Percentiles rank a stretch among this genome's conserved stretches.
These are phyloP conservation scores for Gerosis bhagava DNA, from an alignment of 2,888 invertebrate genomes.

Conservation along the genomic window DNA sequence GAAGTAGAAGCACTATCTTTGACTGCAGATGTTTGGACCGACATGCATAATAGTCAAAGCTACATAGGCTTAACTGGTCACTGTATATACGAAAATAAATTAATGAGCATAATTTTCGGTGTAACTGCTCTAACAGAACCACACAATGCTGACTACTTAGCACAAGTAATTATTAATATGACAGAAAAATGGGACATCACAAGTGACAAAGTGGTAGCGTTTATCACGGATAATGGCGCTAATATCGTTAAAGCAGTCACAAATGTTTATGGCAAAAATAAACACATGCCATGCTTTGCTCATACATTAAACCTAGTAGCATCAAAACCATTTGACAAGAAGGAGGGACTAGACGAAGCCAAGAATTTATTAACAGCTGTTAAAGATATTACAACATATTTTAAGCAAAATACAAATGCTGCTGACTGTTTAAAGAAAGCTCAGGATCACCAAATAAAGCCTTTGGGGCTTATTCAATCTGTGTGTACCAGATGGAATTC, in stretches of 20 bases:
- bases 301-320: not conserved
- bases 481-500: conserved; percentile 41
- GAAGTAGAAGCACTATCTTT: too few species aligned
- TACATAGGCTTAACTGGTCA: too few species aligned
- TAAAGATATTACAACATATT: conserved; percentile 11
- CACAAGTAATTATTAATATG: not conserved
- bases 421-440: conserved; percentile 37
- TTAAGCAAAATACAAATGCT: conserved; percentile 34
- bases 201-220: not conserved
- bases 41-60: too few species aligned
- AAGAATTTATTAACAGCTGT: too few species aligned
- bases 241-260: conserved; percentile 1
- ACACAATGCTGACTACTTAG: conserved; percentile 1
- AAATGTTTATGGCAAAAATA: not conserved
- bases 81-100: too few species aligned
- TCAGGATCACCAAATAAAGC: conserved; percentile 33
- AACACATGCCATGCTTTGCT: not conserved
- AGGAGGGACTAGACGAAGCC: too few species aligned
- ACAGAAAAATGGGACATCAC: not conserved
- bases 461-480: conserved; percentile 36
- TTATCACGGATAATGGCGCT: not conserved
- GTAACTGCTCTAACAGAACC: not conserved
- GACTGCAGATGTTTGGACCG: too few species aligned
- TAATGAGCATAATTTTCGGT: too few species aligned
- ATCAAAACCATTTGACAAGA: too few species aligned